Evolutionary conservation across 2,797 vertebrate genomes (phyloP).

Genomic region (Acanthurus lineatus): DNA sequence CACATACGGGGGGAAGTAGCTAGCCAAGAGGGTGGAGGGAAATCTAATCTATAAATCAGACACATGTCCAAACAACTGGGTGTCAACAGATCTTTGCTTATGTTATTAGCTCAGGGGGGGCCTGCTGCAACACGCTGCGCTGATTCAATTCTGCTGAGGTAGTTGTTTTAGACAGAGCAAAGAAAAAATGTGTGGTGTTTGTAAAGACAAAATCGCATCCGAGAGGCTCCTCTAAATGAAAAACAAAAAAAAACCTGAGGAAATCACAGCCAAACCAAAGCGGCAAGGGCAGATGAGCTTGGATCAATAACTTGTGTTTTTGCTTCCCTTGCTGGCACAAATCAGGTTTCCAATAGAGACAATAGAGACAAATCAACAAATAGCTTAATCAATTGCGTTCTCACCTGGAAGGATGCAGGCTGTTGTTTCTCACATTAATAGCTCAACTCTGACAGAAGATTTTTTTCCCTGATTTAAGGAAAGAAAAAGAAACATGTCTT

Average conservation of each 20-base stretch:
- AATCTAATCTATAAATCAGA: conserved; percentile 69
- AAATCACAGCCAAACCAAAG: conserved; percentile 27
- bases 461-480: conserved; percentile 11
- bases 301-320: conserved; percentile 70
- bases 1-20: conserved; percentile 23
- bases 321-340: conserved; percentile 62
- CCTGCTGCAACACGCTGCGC: conserved; percentile 7
- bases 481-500: conserved; percentile 11
- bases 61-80: conserved; percentile 65
- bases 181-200: conserved; percentile 4
- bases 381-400: conserved; percentile 67
- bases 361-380: conserved; percentile 65
- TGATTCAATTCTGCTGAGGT: conserved; percentile 49
- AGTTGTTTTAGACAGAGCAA: conserved; percentile 21
- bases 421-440: conserved; percentile 27
- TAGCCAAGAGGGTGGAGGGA: conserved; percentile 49
- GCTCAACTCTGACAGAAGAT: conserved; percentile 3
- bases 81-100: conserved; percentile 67
- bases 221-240: neutral
- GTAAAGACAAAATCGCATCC: conserved; percentile 25
- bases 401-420: conserved; percentile 12
- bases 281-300: conserved; percentile 38
- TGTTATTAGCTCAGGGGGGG: conserved; percentile 50
- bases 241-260: conserved; percentile 15
- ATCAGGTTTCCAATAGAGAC: conserved; percentile 55